Evolutionary conservation across 2,888 invertebrate genomes (phyloP), one percentile per base, ranked within the genome.

Genomic region (Adelphocoris suturalis): DNA sequence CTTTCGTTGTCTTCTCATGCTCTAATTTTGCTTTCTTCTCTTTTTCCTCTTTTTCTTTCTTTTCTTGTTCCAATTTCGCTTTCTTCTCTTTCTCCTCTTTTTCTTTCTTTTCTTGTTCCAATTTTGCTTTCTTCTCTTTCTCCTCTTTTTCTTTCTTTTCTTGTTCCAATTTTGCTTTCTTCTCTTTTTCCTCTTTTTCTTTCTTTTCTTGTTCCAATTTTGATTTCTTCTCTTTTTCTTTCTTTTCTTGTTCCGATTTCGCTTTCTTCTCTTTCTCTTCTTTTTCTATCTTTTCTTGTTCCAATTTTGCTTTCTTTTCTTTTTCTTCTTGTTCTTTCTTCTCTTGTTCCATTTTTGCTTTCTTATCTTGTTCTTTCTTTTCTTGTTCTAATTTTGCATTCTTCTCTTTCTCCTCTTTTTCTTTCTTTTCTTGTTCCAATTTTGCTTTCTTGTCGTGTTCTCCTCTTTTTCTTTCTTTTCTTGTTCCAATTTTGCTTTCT

Each of bases 21-120:
- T 93, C 93, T 90, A 86, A 92, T 92, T 46, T 92, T 88, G 86
- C 91, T 90, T 46, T 85, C 90, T 46, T 91, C 90, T 89, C 90
- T 90, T n/a, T 82, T 84, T 82, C 61, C 91, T 90, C 90, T 89
- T 81, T 89, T 88, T 86, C 92, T 90, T 28, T 91, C 90, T 90
- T 92, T 90, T 87, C 86, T 89, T 89, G 90, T 90, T 12, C 90
- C 90, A 84, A 55, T 48, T 68, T 90, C 5, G 46, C 52, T 90
- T 91, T 81, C 55, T 81, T 88, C 68, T 84, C 84, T 46, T 55
- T 55, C 52, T 85, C 75, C 47, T 46, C 46, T 88, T 75, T 81
- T 55, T n/a, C 52, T 81, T 91, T 68, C 61, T 68, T 55, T 47
- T 46, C 85, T 87, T 84, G 37, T n/a, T 28, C 80, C 16, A 68